phyloP scores from a whole-genome alignment of 2,797 vertebrate genomes.

The Notolepis coatsorum region DNA sequence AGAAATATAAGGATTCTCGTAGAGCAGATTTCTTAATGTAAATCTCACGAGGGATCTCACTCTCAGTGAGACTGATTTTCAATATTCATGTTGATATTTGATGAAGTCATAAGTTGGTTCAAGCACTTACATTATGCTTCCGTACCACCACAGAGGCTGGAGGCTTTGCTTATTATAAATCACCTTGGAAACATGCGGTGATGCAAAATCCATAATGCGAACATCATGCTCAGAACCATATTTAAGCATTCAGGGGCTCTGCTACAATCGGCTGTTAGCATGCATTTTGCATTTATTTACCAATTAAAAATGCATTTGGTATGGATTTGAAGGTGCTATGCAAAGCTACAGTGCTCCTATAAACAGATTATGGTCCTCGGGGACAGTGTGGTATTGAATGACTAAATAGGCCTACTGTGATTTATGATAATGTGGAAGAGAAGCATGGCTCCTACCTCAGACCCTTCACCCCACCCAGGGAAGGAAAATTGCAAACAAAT shows the following conservation, averaged over 20 bases:
- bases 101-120: slow-evolving; percentile 67
- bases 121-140: slow-evolving; percentile 65
- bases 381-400: slow-evolving; percentile 82
- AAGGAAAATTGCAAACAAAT: slow-evolving; percentile 63
- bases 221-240: slow-evolving; percentile 80
- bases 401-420: slow-evolving; percentile 84
- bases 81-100: slow-evolving; percentile 68
- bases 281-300: slow-evolving; percentile 83
- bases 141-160: slow-evolving; percentile 39
- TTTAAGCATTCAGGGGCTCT: slow-evolving; percentile 79
- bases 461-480: slow-evolving; percentile 67
- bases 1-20: too few species aligned
- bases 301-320: slow-evolving; percentile 85
- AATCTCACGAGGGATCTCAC: slow-evolving; percentile 18
- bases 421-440: slow-evolving; percentile 85
- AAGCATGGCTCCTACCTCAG: slow-evolving; percentile 65
- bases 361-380: slow-evolving; percentile 82
- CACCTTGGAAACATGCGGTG: slow-evolving; percentile 78
- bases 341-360: slow-evolving; percentile 80
- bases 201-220: slow-evolving; percentile 81
- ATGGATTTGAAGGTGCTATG: slow-evolving; percentile 84
- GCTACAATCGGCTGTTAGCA: slow-evolving; percentile 78
- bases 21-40: too few species aligned
- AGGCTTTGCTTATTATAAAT: slow-evolving; percentile 78
- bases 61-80: slow-evolving; percentile 46